A percentile compares a stretch with the other conserved stretches of the same genome.
phyloP scores from a whole-genome alignment of 2,888 invertebrate genomes.

The Rhamnusium bicolor region DNA sequence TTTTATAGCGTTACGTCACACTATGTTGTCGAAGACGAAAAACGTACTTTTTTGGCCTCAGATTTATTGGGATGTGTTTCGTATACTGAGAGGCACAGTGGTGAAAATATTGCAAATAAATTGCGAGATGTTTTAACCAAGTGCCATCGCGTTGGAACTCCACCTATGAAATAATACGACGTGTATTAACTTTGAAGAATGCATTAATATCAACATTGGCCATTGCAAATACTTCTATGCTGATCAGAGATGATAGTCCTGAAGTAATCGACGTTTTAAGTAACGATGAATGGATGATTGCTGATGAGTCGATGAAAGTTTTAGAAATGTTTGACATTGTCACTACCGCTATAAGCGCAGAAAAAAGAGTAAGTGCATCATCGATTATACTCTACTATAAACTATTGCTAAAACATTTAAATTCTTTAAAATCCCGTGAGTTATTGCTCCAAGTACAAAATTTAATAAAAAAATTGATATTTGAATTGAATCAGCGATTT shows the following conservation, averaged over 20 bases:
- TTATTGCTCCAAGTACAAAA: not conserved
- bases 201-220: not conserved
- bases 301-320: not conserved
- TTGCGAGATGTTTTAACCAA: not conserved
- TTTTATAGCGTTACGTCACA: not conserved
- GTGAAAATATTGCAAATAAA: not conserved
- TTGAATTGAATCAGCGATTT: not conserved
- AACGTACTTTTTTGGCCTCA: not conserved
- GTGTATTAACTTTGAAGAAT: not conserved
- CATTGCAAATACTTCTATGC: not conserved
- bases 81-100: not conserved
- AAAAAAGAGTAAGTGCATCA: not conserved
- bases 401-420: not conserved
- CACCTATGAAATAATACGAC: slow-evolving; percentile 16
- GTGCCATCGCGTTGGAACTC: slow-evolving; percentile 24
- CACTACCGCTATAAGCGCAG: not conserved
- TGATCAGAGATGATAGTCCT: not conserved
- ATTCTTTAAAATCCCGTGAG: not conserved
- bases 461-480: too few relatives aligned
- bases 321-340: not conserved
- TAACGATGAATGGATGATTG: not conserved
- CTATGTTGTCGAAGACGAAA: not conserved
- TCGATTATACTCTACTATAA: not conserved
- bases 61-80: not conserved
- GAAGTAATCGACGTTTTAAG: not conserved